These are phyloP conservation scores for Syngnathus floridae DNA, from an alignment of 2,113 vertebrate genomes.

Conservation along the genomic window DNA sequence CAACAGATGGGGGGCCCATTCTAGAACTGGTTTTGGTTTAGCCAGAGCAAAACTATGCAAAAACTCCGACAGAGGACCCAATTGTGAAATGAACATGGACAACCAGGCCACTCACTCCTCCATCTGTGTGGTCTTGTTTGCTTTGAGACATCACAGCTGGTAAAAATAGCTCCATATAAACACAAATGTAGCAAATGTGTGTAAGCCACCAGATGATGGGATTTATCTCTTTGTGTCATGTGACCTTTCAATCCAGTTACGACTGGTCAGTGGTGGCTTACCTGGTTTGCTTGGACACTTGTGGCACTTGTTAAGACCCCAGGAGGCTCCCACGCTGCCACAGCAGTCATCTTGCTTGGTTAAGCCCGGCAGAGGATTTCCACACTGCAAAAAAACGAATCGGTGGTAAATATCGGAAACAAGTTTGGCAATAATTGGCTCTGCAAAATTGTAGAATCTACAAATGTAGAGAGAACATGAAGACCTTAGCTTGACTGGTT, in stretches of 20 bases:
- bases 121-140: constrained; percentile 3
- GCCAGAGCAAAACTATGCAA: not conserved
- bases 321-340: constrained; percentile 86
- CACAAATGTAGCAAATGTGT: not conserved
- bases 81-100: not conserved
- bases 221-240: not conserved
- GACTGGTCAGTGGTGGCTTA: constrained; percentile 53
- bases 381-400: constrained; percentile 76
- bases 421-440: constrained; percentile 21
- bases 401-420: constrained; percentile 41
- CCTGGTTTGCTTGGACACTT: constrained; percentile 86
- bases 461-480: constrained; percentile 38
- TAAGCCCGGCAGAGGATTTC: constrained; percentile 82
- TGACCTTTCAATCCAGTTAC: not conserved
- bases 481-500: constrained; percentile 43
- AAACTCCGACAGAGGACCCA: not conserved
- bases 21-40: not conserved
- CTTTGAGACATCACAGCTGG: not conserved
- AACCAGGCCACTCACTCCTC: not conserved
- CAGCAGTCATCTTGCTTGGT: constrained; percentile 90
- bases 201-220: not conserved
- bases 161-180: not conserved
- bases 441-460: constrained; percentile 25
- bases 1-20: not conserved
- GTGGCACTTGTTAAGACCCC: constrained; percentile 81